phyloP scores from a whole-genome alignment of 2,113 vertebrate genomes.

The Cheirogaleus medius region DNA sequence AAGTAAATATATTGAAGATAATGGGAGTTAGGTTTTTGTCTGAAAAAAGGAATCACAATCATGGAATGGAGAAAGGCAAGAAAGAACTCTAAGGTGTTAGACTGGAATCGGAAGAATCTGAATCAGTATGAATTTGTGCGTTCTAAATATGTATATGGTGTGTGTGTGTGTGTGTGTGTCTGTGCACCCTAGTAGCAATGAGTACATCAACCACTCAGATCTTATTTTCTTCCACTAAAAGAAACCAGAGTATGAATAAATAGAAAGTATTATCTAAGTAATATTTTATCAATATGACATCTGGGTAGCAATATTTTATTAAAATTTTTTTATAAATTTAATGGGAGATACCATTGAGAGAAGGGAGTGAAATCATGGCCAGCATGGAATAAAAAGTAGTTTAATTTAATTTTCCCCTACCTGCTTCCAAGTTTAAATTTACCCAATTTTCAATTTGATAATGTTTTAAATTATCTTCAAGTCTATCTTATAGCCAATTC shows the following conservation, averaged over 20 bases:
- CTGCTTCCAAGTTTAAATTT: background rate
- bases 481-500: background rate
- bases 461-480: slow-evolving; percentile 40
- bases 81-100: background rate
- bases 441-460: slow-evolving; percentile 11
- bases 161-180: background rate
- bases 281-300: slow-evolving; percentile 6
- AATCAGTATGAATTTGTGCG: background rate
- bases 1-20: background rate
- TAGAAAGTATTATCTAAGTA: background rate
- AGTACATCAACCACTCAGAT: background rate
- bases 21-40: background rate
- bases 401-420: background rate
- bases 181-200: background rate
- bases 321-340: background rate
- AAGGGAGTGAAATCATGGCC: background rate
- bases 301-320: background rate
- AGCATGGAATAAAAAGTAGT: background rate
- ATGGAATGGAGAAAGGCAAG: background rate
- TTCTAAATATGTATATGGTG: background rate
- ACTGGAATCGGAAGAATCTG: background rate
- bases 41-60: slow-evolving; percentile 43
- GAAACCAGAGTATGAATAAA: background rate
- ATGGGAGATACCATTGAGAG: background rate
- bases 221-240: slow-evolving; percentile 21